Evolutionary conservation across 64 coral and sea anemone genomes (phyloP), one percentile per base, ranked within the genome.

Genomic region (Hydrozoanthus tunicans): DNA sequence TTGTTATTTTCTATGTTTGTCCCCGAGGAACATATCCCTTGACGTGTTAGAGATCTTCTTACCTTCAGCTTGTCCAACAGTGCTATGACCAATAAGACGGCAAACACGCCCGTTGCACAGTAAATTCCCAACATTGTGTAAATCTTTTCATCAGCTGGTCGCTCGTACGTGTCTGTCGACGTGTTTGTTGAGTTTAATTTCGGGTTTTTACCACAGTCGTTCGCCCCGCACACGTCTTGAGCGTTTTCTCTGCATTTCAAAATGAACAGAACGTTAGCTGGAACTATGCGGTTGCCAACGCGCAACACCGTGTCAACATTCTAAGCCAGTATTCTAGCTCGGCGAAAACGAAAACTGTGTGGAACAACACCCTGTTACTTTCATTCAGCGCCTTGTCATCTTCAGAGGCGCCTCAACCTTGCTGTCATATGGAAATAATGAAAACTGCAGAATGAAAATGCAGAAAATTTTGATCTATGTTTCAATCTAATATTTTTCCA

Each of bases 121-220:
- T 93, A 93, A 73, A 93, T 93, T 10, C 92, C 88, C 25, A 93
- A 58, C 92, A 93, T 89, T 6, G 85, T 80, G 64, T 76, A 77
- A 60, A 90, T 76, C 10, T 79, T 79, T 6, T 65, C 52, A 51
- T 78, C 89, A 7, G 89, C 57, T 20, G 73, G 77, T 15, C 73
- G 59, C 7, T 78, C 59, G 14, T 56, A 90, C 5, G 74, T 79
- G 14, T 90, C 89, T 51, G 73, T 82, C 54, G 32, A 43, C 32
- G 32, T 77, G 17, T 89, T 93, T 59, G 78, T 32, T 43, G 15
- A 14, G 6, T 64, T 86, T 8, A 79, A 11, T 82, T 53, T 56
- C 12, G 92, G 78, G 20, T 43, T 53, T 43, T 86, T 60, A 55
- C 51, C 75, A 2, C 86, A 90, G 15, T 75, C 77, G 4, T 82